These are phyloP conservation scores for Eupithecia insigniata DNA, from an alignment of 2,888 invertebrate genomes.

Conservation along the genomic window DNA sequence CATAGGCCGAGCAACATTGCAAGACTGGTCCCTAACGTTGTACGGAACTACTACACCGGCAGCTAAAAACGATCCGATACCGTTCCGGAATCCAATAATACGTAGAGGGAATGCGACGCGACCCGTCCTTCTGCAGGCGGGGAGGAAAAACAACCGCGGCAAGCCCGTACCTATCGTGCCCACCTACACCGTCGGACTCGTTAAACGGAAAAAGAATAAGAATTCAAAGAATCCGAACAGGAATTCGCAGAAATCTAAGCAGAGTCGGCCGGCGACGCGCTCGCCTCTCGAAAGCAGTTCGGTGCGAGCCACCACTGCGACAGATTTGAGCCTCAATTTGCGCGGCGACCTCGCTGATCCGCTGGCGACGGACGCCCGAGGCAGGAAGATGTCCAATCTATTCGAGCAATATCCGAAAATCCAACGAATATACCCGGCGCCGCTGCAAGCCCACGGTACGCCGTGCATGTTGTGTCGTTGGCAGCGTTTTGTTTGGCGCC, in stretches of 20 bases:
- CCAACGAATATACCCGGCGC: conserved; percentile 90
- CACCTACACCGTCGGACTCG: conserved; percentile 76
- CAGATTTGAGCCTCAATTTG: conserved; percentile 76
- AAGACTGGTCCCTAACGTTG: conserved; percentile 96
- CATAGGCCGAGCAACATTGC: conserved; percentile 93
- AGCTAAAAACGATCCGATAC: conserved; percentile 86
- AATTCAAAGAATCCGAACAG: conserved; percentile 82
- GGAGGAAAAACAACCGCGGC: conserved; percentile 73
- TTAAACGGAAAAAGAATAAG: conserved; percentile 83
- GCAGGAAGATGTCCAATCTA: conserved; percentile 87
- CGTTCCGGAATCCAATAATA: conserved; percentile 77
- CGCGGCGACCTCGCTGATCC: conserved; percentile 73
- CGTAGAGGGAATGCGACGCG: conserved; percentile 74
- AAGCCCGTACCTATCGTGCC: conserved; percentile 71
- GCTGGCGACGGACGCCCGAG: conserved; percentile 68
- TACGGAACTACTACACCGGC: conserved; percentile 92
- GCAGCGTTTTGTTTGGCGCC: conserved; percentile 63
- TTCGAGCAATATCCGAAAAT: conserved; percentile 91
- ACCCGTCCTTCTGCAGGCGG: conserved; percentile 74
- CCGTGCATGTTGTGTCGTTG: conserved; percentile 67
- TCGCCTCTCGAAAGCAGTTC: conserved; percentile 80
- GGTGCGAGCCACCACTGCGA: conserved; percentile 59
- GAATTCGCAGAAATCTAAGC: conserved; percentile 80
- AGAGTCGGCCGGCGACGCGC: conserved; percentile 81
- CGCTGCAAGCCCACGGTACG: conserved; percentile 80